Base-by-base conservation (phyloP, 2,113 vertebrate species). In the Eolophus roseicapilla region DNA sequence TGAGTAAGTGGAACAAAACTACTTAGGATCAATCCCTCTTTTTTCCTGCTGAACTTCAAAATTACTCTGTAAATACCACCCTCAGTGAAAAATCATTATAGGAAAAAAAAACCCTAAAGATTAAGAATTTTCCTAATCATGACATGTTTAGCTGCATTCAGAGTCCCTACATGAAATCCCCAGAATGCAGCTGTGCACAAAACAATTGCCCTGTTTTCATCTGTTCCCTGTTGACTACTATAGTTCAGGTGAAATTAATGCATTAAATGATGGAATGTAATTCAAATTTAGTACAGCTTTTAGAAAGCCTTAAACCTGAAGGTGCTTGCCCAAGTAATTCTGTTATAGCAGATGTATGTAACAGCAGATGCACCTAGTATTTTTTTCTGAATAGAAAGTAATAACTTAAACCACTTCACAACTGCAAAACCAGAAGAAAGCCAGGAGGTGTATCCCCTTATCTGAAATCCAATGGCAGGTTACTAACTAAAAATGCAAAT, bases 1-100 rank as follows among this genome's bases (percentile, higher is more conserved):
- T 41, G 31, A 95, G 43, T 49, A 82, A 96, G 86, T 90, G 67
- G 90, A 96, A 91, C 57, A 95, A 92, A 97, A 94, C 63, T 86
- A 73, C 64, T 97, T 90, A 84, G 95, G 78, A 97, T 94, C 96
- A 96, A 95, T 95, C 63, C 65, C 71, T 75, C 20, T 92, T 95
- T 97, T 81, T 96, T 91, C 17, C 69, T 65, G 17, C 27, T 86
- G 90, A 92, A 90, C 83, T 97, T 86, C 92, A 94, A 96, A 97
- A 97, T 97, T 97, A 95, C 43, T 39, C 73, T 90, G 47, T 85
- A 94, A 93, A 92, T 92, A 41, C 60, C 65, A 82, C 80, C 60
- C 68, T 91, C 75, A 12, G 62, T 1, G 31, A 69, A 75, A 93
- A 94, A 86, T 37, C 85, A 84, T 71, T 93, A 62, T 3, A 81